Evolutionary conservation across 64 coral and sea anemone genomes (phyloP).

Genomic region (Actinia equina): DNA sequence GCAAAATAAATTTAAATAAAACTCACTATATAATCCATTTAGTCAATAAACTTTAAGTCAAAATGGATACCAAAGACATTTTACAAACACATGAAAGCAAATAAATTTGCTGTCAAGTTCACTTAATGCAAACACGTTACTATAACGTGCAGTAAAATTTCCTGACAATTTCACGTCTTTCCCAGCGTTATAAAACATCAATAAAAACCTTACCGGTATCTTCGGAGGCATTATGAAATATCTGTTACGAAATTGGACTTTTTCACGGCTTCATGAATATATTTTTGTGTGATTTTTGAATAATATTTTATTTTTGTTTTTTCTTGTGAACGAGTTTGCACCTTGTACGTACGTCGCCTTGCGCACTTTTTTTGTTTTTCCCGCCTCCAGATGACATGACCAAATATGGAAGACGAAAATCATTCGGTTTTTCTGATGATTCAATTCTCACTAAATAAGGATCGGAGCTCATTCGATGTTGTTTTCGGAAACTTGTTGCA

Average conservation of each 20-base stretch:
- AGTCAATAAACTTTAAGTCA: background rate
- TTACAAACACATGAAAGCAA: background rate
- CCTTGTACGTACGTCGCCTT: background rate
- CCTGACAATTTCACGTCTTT: background rate
- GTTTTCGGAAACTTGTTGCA: background rate
- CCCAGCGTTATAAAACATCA: background rate
- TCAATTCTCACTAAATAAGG: background rate
- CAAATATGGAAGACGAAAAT: background rate
- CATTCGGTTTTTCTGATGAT: background rate
- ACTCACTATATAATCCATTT: background rate
- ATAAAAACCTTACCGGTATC: background rate
- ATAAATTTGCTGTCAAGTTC: background rate
- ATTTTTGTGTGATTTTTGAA: background rate
- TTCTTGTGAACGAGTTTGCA: constrained; percentile 4
- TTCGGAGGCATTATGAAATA: background rate
- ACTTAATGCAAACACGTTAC: background rate
- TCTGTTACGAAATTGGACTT: background rate
- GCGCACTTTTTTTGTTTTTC: constrained; percentile 26
- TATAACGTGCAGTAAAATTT: background rate
- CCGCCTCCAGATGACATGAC: background rate
- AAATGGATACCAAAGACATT: background rate
- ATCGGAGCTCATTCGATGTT: background rate
- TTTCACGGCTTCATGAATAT: background rate
- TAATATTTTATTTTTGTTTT: background rate
- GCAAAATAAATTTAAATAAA: background rate